Evolutionary conservation across 2,888 invertebrate genomes (phyloP).

Genomic region (Acanthococcus lagerstroemiae): DNA sequence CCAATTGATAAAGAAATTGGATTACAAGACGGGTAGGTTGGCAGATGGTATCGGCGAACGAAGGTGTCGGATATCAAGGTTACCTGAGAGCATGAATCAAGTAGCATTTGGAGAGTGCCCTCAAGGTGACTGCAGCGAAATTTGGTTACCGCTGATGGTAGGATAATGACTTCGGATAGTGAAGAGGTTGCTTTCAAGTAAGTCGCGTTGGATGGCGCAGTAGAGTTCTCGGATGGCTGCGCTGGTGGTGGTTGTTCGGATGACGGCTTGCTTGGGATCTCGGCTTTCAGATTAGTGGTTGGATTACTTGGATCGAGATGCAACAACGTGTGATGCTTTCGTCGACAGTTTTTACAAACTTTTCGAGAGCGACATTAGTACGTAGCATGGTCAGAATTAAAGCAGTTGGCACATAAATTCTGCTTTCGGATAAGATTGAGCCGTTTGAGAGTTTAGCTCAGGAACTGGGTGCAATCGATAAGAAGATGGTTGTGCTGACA

Average conservation of each 20-base stretch:
- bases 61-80: not conserved
- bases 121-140: not conserved
- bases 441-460: no score
- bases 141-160: not conserved
- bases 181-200: no score
- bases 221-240: no score
- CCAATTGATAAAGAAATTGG: not conserved
- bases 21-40: not conserved
- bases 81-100: not conserved
- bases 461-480: no score
- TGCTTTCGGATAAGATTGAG: not conserved
- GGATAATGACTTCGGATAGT: no score
- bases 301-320: not conserved
- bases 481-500: no score
- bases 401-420: not conserved
- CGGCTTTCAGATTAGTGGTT: no score
- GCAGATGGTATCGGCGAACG: not conserved
- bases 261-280: no score
- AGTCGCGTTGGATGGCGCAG: no score
- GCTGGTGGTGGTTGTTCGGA: no score
- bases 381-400: not conserved
- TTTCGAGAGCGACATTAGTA: not conserved
- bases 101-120: not conserved
- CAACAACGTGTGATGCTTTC: not conserved
- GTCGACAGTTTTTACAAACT: not conserved